A percentile compares a stretch with the other conserved stretches of the same genome.
These are phyloP conservation scores for Hemibagrus wyckioides DNA, from an alignment of 2,113 vertebrate genomes.

Conservation along the genomic window DNA sequence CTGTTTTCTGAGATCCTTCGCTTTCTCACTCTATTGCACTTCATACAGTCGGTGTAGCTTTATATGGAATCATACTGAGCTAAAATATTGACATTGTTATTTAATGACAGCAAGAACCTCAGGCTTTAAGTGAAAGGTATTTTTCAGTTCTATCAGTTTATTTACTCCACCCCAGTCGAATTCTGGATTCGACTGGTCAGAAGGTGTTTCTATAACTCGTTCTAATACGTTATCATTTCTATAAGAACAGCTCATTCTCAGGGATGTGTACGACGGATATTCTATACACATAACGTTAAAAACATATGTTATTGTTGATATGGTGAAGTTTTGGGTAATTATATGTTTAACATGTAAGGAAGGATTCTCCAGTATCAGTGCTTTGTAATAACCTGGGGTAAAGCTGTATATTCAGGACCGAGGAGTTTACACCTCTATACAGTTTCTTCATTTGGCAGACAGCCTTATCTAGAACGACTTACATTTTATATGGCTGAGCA, in stretches of 20 bases:
- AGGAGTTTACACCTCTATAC: not conserved
- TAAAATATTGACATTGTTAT: too few relatives aligned
- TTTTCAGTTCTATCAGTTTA: not conserved
- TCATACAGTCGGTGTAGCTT: too few relatives aligned
- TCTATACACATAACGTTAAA: too few relatives aligned
- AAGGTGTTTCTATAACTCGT: not conserved
- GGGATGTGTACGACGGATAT: not conserved
- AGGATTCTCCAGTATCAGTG: too few relatives aligned
- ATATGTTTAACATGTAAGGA: not conserved
- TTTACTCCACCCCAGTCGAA: not conserved
- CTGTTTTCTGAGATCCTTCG: not conserved
- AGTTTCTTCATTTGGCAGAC: too few relatives aligned
- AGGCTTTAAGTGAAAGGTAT: too few relatives aligned
- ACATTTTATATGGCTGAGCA: too few relatives aligned
- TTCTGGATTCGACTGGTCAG: not conserved
- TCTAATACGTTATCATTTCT: not conserved
- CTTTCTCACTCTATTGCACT: not conserved
- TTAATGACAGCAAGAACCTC: too few relatives aligned
- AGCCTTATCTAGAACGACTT: too few relatives aligned
- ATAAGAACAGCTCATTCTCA: not conserved
- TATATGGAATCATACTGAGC: too few relatives aligned
- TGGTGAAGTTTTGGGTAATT: not conserved
- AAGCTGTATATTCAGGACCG: not conserved
- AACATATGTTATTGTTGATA: not conserved
- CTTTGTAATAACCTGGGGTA: too few relatives aligned